Conservation (phyloP, 2,888 invertebrate species). For the Leptinotarsa haldemani region DNA sequence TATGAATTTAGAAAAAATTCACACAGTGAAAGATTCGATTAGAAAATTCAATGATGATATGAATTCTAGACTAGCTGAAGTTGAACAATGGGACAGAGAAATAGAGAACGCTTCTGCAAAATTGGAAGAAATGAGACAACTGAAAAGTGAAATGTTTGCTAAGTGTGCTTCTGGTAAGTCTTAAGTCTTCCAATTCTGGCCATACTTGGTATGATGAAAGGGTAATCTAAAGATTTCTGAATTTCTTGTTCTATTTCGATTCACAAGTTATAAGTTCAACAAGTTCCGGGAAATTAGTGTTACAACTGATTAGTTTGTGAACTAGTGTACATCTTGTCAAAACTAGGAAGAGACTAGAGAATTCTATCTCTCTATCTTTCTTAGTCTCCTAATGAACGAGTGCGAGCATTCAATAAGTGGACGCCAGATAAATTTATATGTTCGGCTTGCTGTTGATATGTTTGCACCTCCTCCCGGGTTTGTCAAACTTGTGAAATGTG, state of each 20-base stretch:
- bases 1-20: slow-evolving; percentile 61
- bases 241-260: background rate
- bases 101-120: slow-evolving; percentile 66
- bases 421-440: no score
- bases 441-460: no score
- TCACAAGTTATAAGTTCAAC: no score
- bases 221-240: background rate
- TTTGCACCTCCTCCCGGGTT: no score
- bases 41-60: slow-evolving; percentile 64
- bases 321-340: no score
- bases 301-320: no score
- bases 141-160: slow-evolving; percentile 64
- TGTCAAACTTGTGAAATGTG: no score
- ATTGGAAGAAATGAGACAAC: slow-evolving; percentile 68
- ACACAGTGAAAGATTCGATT: slow-evolving; percentile 63
- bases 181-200: background rate
- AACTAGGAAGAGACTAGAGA: no score
- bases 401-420: no score
- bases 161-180: slow-evolving; percentile 67
- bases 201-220: background rate
- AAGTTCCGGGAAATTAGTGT: no score
- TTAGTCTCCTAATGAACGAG: no score
- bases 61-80: slow-evolving; percentile 66
- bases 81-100: slow-evolving; percentile 68
- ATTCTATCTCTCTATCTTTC: no score